Base-by-base conservation (phyloP, 2,797 vertebrate genomes). In the Anolis apletophallus region DNA sequence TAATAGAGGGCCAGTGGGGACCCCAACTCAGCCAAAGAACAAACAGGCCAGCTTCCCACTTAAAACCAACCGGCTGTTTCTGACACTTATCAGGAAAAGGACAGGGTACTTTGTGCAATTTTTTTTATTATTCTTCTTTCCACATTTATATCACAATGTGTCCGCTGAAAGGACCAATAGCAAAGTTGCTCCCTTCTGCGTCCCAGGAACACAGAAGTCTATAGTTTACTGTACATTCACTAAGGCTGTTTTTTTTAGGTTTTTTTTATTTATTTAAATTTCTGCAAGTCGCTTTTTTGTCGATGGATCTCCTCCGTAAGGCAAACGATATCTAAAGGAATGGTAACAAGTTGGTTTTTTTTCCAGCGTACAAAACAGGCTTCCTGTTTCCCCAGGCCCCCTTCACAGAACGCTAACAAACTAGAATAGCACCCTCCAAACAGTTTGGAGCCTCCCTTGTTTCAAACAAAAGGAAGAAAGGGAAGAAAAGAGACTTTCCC, bases 241-340 rank as follows among this genome's bases (percentile, higher is more conserved):
- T 96, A 97, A 98, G 97, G 97, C 97, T 96, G 97, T 96, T 96
- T 97, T 96, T 40, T 46, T 46, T 46, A 6, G n/a, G n/a, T n/a
- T n/a, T 46, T 46, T 46, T 46, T 46, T 46, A 46, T 46, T 46
- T 46, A 46, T 46, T 46, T 46, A 46, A 46, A 46, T 46, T 46
- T 96, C 95, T 96, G 97, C 95, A 97, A 96, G 96, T 95, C 94
- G 96, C 95, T 93, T 96, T 96, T 96, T 97, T 6, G 46, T 46
- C 46, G 96, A 97, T 97, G 94, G 95, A 96, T 95, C 97, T 97
- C 97, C 97, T 97, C 97, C 97, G 96, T 98, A 98, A 98, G 98
- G 97, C 97, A 98, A 98, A 98, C 96, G 96, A 97, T 96, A 97
- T 97, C 96, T 97, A 97, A 97, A 97, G 97, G 96, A 98, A 98